These are phyloP conservation scores for Panopea generosa DNA, from an alignment of 2,888 invertebrate genomes.

Conservation along the genomic window DNA sequence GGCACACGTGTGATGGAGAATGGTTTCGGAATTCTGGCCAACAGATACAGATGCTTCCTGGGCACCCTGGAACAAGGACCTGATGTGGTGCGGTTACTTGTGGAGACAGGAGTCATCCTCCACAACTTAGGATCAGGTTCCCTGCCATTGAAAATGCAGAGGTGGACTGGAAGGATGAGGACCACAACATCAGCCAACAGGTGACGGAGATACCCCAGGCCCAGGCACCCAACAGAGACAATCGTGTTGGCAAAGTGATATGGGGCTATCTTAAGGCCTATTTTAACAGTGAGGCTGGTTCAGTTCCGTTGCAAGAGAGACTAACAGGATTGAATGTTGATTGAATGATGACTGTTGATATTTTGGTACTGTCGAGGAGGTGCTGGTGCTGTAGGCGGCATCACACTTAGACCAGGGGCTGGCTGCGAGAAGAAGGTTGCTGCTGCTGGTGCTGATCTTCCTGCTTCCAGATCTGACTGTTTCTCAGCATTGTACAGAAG, in stretches of 20 bases:
- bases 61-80: constrained; percentile 34
- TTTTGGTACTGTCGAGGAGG: not conserved
- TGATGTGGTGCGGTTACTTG: constrained; percentile 31
- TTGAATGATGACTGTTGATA: constrained; percentile 3
- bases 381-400: constrained; percentile 33
- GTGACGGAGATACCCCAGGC: constrained; percentile 16
- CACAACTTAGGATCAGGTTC: constrained; percentile 54
- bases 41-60: constrained; percentile 33
- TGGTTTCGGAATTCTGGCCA: constrained; percentile 36
- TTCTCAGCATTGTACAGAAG: constrained; percentile 44
- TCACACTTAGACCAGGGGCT: constrained; percentile 37
- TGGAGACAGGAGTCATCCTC: constrained; percentile 36
- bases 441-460: constrained; percentile 20
- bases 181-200: constrained; percentile 23
- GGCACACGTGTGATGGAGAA: constrained; percentile 33
- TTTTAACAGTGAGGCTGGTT: constrained; percentile 22
- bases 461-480: constrained; percentile 40
- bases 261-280: constrained; percentile 17
- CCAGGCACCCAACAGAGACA: constrained; percentile 17
- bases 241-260: constrained; percentile 19
- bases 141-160: constrained; percentile 44
- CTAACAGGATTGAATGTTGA: constrained; percentile 23
- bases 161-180: constrained; percentile 17
- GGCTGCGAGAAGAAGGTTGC: constrained; percentile 31
- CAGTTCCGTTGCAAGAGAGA: constrained; percentile 23